Evolutionary conservation across 2,113 vertebrate genomes (phyloP).

Genomic region (Pelvicachromis taeniatus): DNA sequence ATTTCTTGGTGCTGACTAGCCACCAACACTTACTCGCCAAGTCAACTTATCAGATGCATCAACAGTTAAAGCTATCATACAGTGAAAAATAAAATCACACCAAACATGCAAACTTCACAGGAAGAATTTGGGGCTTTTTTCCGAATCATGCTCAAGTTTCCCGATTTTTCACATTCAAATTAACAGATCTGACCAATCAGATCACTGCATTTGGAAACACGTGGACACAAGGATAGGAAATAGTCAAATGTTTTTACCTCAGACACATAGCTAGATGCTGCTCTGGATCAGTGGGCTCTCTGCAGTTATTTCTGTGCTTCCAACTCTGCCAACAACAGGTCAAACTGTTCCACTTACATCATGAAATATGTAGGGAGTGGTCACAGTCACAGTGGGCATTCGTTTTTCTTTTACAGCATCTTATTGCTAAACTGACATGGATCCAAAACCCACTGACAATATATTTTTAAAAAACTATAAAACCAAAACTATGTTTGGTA

Average conservation of each 20-base stretch:
- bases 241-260: neutral
- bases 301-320: neutral
- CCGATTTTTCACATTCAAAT: neutral
- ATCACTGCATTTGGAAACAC: neutral
- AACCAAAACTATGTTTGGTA: neutral
- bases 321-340: neutral
- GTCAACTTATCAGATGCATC: neutral
- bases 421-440: neutral
- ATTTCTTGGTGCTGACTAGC: neutral
- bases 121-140: neutral
- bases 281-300: neutral
- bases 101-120: neutral
- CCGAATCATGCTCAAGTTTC: neutral
- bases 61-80: neutral
- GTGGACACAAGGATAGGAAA: neutral
- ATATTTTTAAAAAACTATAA: neutral
- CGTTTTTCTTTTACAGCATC: no score
- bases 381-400: neutral
- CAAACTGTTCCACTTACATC: neutral
- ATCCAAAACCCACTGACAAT: neutral
- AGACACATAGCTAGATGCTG: neutral
- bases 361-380: neutral
- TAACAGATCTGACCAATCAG: neutral
- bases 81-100: neutral
- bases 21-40: neutral